These are phyloP conservation scores for Lepas anatifera DNA, from an alignment of 2,888 invertebrate genomes.

Conservation along the genomic window DNA sequence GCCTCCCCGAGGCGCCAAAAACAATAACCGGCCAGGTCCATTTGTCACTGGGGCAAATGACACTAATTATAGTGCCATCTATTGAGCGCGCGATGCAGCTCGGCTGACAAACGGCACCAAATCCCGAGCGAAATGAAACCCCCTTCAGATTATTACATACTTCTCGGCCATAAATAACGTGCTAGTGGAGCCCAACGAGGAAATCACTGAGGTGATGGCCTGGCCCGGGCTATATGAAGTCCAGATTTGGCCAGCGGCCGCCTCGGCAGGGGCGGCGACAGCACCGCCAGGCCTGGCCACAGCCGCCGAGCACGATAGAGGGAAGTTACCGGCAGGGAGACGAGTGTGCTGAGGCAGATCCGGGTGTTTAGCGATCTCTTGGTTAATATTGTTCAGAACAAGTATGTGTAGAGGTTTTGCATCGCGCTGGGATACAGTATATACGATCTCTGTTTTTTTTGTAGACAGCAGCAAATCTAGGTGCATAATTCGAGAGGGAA, in stretches of 20 bases:
- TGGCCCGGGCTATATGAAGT: not conserved
- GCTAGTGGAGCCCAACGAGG: not conserved
- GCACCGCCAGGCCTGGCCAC: no score
- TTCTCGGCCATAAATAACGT: not conserved
- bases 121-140: slow-evolving; percentile 5
- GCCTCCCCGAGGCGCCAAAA: not conserved
- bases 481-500: no score
- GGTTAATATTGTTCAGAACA: no score
- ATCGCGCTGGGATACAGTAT: no score
- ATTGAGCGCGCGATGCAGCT: not conserved
- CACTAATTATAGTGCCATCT: slow-evolving; percentile 5
- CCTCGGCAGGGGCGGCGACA: not conserved
- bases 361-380: no score
- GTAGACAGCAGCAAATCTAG: no score
- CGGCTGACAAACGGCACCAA: not conserved
- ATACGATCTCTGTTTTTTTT: no score
- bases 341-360: no score
- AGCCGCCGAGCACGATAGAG: no score
- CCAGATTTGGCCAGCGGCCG: not conserved
- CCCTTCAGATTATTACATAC: slow-evolving; percentile 9
- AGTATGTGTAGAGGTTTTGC: no score
- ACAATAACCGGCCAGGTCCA: not conserved
- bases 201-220: not conserved
- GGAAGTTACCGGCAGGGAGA: no score
- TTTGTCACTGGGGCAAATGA: not conserved